Evolutionary conservation across 1,140 invertebrate genomes (phyloP), one percentile per base, ranked within the genome.

Genomic region (Hirudo medicinalis): DNA sequence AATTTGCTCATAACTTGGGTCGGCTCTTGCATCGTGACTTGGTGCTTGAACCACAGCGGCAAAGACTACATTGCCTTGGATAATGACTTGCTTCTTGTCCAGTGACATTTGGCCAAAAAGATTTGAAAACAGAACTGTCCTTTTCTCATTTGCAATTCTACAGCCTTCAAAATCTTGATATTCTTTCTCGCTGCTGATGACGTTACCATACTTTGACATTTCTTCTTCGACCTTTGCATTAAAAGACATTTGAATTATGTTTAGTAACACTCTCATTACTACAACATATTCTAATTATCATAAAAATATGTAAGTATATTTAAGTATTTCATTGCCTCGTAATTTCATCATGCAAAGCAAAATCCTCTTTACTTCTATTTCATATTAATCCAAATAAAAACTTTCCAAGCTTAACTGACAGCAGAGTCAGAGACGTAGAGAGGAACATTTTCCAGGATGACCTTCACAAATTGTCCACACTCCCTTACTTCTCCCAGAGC

Each of bases 141-240:
- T 63, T 63, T 22, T 63, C 29, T 63, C 57, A 63, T 63, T 63
- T 22, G 57, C 57, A 63, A 63, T 63, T 32, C 57, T 22, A 63
- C 57, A 63, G 11, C 57, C 57, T 63, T 22, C 57, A 63, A 25
- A 63, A 22, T 63, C 57, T 11, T 25, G 29, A 63, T 63, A 63
- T 63, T 63, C 22, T 63, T 63, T 63, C 2, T 63, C 57, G 13
- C 57, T 63, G 22, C 19, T 63, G 22, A 63, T 63, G 22, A 63
- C 57, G 1, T 32, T 63, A 2, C 57, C 57, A 32, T 63, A 63
- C 29, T 63, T 63, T 63, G 22, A 32, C 57, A 63, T 63, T n/a
- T 63, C 57, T 25, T 63, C 57, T 63, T 63, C 57, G 22, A 63
- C 57, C 57, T 63, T 13, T 63, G 3, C 22, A 63, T 25, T 32